phyloP scores from a whole-genome alignment of 2,797 vertebrate genomes.

The Gila robusta region DNA sequence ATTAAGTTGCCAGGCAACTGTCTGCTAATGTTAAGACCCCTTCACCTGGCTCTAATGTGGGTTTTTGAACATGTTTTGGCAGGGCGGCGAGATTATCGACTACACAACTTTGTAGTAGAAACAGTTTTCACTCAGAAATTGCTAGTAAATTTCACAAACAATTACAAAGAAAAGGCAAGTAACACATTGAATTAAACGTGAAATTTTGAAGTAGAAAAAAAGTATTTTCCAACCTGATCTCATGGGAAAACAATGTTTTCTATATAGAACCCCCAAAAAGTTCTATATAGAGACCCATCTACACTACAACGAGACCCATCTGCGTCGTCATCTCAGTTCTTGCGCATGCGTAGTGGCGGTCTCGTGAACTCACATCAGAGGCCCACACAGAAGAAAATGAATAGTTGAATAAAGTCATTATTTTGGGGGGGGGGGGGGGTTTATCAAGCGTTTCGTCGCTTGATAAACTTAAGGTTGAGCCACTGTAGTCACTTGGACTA shows the following conservation, averaged over 20 bases:
- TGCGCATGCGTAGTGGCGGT: too few relatives aligned
- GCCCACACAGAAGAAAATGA: too few relatives aligned
- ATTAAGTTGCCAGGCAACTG: conserved; percentile 36
- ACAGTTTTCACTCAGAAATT: background rate
- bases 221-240: background rate
- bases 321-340: too few relatives aligned
- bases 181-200: background rate
- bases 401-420: too few relatives aligned
- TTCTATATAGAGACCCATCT: too few relatives aligned
- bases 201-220: background rate
- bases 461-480: too few relatives aligned
- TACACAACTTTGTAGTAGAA: background rate
- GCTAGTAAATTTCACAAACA: too few relatives aligned
- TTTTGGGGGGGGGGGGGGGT: too few relatives aligned
- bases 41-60: conserved; percentile 18
- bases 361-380: too few relatives aligned
- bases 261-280: background rate
- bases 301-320: too few relatives aligned
- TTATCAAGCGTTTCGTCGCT: too few relatives aligned
- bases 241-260: background rate
- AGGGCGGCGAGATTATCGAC: background rate
- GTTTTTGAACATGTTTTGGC: conserved; percentile 10
- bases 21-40: conserved; percentile 30
- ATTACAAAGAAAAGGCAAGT: background rate
- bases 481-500: too few relatives aligned